Percentiles rank a stretch among this genome's conserved stretches.
Evolutionary conservation across 2,888 invertebrate genomes (phyloP).

Genomic region (Microctonus aethiopoides): DNA sequence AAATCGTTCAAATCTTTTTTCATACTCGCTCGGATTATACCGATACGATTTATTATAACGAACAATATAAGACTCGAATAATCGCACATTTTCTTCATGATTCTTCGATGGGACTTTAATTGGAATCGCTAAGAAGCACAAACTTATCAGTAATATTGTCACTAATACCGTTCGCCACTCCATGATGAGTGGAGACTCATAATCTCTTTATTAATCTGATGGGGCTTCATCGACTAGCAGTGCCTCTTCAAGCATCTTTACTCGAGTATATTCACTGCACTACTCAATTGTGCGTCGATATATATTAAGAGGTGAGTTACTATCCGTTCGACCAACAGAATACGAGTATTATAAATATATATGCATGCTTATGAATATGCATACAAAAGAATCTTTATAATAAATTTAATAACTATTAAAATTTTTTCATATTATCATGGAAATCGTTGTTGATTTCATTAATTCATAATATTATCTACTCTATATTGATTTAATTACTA

Average conservation of each 20-base stretch:
- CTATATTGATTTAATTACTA: background rate
- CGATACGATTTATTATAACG: constrained; percentile 70
- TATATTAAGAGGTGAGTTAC: background rate
- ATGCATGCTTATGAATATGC: background rate
- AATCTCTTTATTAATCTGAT: constrained; percentile 30
- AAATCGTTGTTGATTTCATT: background rate
- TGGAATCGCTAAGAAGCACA: constrained; percentile 68
- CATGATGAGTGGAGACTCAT: constrained; percentile 48
- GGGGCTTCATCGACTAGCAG: constrained; percentile 25
- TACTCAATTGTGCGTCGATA: constrained; percentile 32
- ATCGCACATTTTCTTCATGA: constrained; percentile 51
- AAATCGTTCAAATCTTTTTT: constrained; percentile 65
- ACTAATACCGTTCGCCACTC: constrained; percentile 63
- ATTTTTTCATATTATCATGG: background rate
- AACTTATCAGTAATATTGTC: constrained; percentile 58
- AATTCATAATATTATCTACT: background rate
- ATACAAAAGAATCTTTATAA: background rate
- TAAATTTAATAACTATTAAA: background rate
- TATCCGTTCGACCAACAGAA: background rate
- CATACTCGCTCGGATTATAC: constrained; percentile 64
- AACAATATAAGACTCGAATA: constrained; percentile 68
- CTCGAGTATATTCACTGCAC: constrained; percentile 33
- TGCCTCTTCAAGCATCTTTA: constrained; percentile 17
- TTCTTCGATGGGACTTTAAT: constrained; percentile 62
- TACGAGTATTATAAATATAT: background rate